These are phyloP conservation scores for Paramormyrops kingsleyae DNA, from an alignment of 2,113 vertebrate species.

Conservation along the genomic window DNA sequence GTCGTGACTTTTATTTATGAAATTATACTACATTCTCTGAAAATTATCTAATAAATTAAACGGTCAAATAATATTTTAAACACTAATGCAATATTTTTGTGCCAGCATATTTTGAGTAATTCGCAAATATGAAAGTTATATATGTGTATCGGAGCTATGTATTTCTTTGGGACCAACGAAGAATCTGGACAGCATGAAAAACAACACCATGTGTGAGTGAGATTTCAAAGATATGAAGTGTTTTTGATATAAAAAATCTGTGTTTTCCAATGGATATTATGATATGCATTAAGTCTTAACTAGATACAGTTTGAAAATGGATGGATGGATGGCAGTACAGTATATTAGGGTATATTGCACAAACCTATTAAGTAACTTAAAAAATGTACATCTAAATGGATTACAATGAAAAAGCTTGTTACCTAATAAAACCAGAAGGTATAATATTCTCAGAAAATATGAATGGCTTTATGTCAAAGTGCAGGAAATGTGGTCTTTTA, in stretches of 20 bases:
- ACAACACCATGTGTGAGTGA: background rate
- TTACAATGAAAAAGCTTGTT: background rate
- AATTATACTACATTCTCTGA: background rate
- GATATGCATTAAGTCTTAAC: background rate
- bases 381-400: background rate
- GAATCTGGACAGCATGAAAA: background rate
- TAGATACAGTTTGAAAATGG: background rate
- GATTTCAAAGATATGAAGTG: background rate
- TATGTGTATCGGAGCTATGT: background rate
- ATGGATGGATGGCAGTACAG: background rate
- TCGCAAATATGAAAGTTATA: background rate
- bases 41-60: background rate
- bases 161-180: background rate
- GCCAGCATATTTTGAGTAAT: background rate
- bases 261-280: background rate
- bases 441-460: background rate
- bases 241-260: background rate
- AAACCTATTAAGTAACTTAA: background rate
- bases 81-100: background rate
- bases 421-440: background rate
- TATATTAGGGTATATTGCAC: background rate
- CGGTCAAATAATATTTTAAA: background rate
- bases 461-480: background rate
- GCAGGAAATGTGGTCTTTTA: background rate
- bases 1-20: background rate